phyloP scores from a whole-genome alignment of 2,888 invertebrate genomes.

The Thecophora atra region DNA sequence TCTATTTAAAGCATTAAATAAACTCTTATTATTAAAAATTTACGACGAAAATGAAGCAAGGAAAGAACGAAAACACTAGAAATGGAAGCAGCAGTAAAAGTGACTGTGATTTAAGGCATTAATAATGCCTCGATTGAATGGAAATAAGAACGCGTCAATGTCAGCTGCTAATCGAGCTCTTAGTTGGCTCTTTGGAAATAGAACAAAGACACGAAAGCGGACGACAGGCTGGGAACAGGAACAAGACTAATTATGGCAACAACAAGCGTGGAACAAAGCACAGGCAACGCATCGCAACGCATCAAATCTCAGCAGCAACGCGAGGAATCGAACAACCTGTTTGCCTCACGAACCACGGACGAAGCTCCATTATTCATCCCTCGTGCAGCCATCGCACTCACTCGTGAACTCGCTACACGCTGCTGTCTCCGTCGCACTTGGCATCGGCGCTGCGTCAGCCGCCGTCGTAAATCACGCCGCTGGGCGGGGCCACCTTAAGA shows the following conservation, averaged over 20 bases:
- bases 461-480: conserved; percentile 55
- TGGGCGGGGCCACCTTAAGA: conserved; percentile 53
- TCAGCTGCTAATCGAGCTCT: conserved; percentile 58
- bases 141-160: conserved; percentile 57
- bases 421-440: conserved; percentile 37
- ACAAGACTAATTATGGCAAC: conserved; percentile 4
- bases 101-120: conserved; percentile 62
- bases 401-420: conserved; percentile 36
- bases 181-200: conserved; percentile 57
- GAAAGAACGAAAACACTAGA: not conserved
- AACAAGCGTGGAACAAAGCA: not conserved
- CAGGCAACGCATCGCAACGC: conserved; percentile 22
- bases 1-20: not conserved
- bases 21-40: not conserved
- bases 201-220: conserved; percentile 48
- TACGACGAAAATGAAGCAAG: not conserved
- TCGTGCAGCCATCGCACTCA: conserved; percentile 41
- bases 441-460: conserved; percentile 53
- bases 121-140: conserved; percentile 60
- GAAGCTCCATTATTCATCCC: conserved; percentile 6
- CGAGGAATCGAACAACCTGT: conserved; percentile 54
- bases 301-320: conserved; percentile 22
- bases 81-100: conserved; percentile 48
- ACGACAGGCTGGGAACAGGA: not conserved
- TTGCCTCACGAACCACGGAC: conserved; percentile 44